Evolutionary conservation across 53 echinoderm and acorn worm genomes (phyloP).

Genomic region (Luidia sarsii): DNA sequence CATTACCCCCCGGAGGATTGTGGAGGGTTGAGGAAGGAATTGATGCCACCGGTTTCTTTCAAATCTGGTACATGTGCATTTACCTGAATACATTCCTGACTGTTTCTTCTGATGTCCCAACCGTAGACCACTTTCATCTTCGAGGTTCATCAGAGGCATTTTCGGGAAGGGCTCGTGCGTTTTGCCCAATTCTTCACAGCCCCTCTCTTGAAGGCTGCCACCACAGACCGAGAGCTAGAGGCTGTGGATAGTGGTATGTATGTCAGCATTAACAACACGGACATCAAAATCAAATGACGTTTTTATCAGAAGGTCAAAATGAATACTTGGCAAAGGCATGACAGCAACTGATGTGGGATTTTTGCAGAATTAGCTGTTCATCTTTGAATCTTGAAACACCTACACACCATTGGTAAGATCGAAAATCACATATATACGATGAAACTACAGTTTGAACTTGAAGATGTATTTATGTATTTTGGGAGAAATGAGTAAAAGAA

Average conservation of each 20-base stretch:
- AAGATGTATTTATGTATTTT: too few species aligned
- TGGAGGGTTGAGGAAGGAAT: too few species aligned
- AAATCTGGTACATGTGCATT: too few species aligned
- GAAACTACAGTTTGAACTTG: too few species aligned
- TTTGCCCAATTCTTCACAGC: conserved; percentile 96
- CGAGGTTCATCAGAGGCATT: conserved; percentile 79
- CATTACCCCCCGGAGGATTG: too few species aligned
- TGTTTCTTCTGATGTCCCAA: not conserved
- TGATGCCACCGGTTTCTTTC: too few species aligned
- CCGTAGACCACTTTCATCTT: conserved; percentile 92
- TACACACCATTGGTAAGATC: too few species aligned
- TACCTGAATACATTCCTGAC: not conserved
- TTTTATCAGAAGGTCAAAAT: not conserved
- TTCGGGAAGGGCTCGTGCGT: conserved; percentile 82
- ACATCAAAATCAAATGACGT: not conserved
- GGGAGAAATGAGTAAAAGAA: too few species aligned
- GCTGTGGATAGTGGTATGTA: conserved; percentile 94
- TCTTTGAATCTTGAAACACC: too few species aligned
- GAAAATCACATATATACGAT: too few species aligned
- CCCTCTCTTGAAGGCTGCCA: conserved; percentile 77
- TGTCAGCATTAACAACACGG: not conserved
- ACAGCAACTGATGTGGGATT: too few species aligned
- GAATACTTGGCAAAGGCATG: not conserved
- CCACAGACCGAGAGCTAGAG: conserved; percentile 89
- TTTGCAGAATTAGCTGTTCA: too few species aligned